Conservation (phyloP, 2,888 invertebrate species). For the Sialis fuliginosa region DNA sequence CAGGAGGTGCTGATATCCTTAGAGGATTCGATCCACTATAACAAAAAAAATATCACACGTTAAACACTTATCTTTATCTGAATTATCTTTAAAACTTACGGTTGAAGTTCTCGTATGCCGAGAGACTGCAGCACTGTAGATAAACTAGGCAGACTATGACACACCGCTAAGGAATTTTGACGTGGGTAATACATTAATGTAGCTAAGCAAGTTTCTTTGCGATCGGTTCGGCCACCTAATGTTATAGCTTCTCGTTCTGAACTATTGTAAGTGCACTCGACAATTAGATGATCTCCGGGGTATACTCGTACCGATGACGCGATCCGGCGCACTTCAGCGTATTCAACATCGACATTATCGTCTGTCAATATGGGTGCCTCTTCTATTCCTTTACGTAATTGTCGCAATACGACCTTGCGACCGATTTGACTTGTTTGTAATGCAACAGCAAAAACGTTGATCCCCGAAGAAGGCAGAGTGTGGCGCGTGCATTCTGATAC, state of each 20-base stretch:
- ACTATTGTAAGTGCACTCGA: conserved; percentile 54
- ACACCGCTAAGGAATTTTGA: conserved; percentile 42
- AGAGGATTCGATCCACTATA: conserved; percentile 48
- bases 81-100: conserved; percentile 32
- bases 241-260: conserved; percentile 46
- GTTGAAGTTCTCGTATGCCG: conserved; percentile 45
- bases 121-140: conserved; percentile 49
- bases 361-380: conserved; percentile 46
- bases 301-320: conserved; percentile 38
- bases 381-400: conserved; percentile 40
- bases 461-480: conserved; percentile 42
- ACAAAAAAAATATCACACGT: conserved; percentile 9
- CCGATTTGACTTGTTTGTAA: conserved; percentile 52
- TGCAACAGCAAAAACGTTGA: conserved; percentile 50
- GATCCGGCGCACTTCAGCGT: conserved; percentile 48
- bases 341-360: conserved; percentile 49
- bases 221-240: conserved; percentile 44
- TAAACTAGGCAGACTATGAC: conserved; percentile 48
- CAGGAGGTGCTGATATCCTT: conserved; percentile 43
- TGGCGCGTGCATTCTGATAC: conserved; percentile 46
- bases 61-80: neutral
- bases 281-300: conserved; percentile 51
- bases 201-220: conserved; percentile 51
- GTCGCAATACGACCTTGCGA: conserved; percentile 42
- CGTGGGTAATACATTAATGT: conserved; percentile 50